Evolutionary conservation across 37 sponge, comb jelly and placozoan genomes (phyloP), one percentile per base, ranked within the genome.

Genomic region (Aplysina aerophoba): DNA sequence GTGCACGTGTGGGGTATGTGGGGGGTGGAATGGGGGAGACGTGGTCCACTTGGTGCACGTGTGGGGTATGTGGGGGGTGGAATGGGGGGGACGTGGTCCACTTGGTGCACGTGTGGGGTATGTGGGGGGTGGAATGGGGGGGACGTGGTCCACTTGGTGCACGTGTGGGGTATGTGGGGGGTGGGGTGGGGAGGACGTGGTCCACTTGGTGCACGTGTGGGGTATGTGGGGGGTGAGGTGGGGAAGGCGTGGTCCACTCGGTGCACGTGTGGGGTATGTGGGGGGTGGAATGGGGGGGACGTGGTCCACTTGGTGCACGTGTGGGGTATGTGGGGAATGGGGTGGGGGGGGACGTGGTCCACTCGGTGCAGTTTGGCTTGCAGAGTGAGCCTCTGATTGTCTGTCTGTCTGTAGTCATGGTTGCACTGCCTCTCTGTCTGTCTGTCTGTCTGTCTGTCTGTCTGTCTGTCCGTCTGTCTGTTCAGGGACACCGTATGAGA

Each of bases 1-100:
- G 90, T 95, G 0, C 95, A 95, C 82, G 91, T 95, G 15, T 95
- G 93, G 93, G 96, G 96, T 95, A 80, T 53, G 96, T 0, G 20
- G 24, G n/a, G n/a, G n/a, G n/a, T n/a, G n/a, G n/a, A n/a, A n/a
- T n/a, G n/a, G n/a, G n/a, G 65, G 5, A 12, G 24, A 12, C 28
- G 65, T 24, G 27, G 65, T 63, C 27, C 65, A 63, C 11, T 3
- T 37, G 38, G 24, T 78, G 8, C 65, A 24, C 11, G 65, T 30
- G 28, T 30, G 24, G 28, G 28, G 65, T 24, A n/a, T n/a, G n/a
- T n/a, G n/a, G n/a, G n/a, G n/a, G n/a, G n/a, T n/a, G 95, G 59
- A 59, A 68, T 28, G 89, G 79, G 33, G 96, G 92, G 37, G 96
- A 92, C 40, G 16, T 54, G 60, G 83, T 92, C 31, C 60, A 80